phyloP scores from a whole-genome alignment of 2,888 invertebrate genomes.

The Nematopogon swammerdamellus region DNA sequence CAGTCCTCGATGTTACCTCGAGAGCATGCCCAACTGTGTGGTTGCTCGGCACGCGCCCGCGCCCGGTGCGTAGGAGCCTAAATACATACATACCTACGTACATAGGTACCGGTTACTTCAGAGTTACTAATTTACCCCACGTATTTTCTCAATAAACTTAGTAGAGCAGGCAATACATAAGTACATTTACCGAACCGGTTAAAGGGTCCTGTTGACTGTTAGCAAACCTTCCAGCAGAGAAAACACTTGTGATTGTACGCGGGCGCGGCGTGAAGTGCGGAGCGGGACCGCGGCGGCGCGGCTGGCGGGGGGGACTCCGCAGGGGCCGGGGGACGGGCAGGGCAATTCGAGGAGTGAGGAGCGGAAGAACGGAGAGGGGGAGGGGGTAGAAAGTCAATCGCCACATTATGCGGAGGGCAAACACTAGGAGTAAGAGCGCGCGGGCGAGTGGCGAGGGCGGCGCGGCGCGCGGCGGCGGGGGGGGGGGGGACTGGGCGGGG shows the following conservation, averaged over 20 bases:
- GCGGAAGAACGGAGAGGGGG: not conserved
- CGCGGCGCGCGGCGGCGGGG: too few relatives aligned
- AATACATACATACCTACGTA: too few relatives aligned
- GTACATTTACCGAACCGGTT: conserved; percentile 21
- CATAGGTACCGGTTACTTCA: too few relatives aligned
- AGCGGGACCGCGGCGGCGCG: conserved; percentile 15
- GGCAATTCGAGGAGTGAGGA: not conserved
- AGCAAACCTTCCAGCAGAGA: conserved; percentile 43
- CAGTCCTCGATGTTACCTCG: too few relatives aligned
- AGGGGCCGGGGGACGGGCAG: not conserved
- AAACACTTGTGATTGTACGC: conserved; percentile 45
- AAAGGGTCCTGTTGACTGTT: conserved; percentile 33
- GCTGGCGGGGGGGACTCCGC: conserved; percentile 4
- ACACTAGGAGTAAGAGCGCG: too few relatives aligned
- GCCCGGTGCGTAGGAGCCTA: too few relatives aligned
- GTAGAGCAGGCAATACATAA: not conserved
- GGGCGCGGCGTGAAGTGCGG: conserved; percentile 13
- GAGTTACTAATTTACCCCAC: not conserved
- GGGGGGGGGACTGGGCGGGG: too few relatives aligned
- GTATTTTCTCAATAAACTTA: not conserved
- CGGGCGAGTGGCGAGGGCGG: too few relatives aligned
- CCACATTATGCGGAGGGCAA: not conserved
- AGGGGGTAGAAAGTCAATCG: not conserved
- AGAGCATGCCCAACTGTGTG: too few relatives aligned
- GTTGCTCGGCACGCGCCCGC: not conserved